Base-by-base conservation (phyloP, 2,888 invertebrate genomes). In the Apamea monoglypha region DNA sequence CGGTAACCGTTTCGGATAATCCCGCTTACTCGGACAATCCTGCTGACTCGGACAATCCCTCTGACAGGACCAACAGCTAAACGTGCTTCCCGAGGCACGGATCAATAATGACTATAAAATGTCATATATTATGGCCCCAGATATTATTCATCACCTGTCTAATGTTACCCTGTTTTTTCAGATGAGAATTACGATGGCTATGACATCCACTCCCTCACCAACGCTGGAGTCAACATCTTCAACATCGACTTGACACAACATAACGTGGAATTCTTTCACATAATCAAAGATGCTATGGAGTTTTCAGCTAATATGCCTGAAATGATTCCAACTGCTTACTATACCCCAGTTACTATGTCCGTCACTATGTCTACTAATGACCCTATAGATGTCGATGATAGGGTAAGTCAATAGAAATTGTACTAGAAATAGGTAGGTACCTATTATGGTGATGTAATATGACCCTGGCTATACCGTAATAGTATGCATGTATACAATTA, bases 211-310 rank as follows among this genome's bases (percentile, higher is more conserved):
- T 18, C 63, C 29, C 47, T 89, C 29, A 73, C 73, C 2, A 87
- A 84, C 0, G 76, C 66, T 25, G 93, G 93, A 50, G 91, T 93
- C 0, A 92, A 92, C 21, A 90, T 93, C 59, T 89, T 93, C 40
- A 92, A 92, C 36, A 82, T 93, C 1, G 91, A 93, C 70, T 82
- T 89, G 47, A 92, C 91, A 12, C 70, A 75, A 50, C 81, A 89
- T 40, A 85, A 86, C 40, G 71, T 78, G 1, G 50, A 84, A 2
- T 90, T 84, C 10, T 91, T 86, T 29, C 14, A 81, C 14, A 70
- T 75, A 2, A 85, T 90, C 8, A 90, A 87, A 61, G 47, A 53
- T 1, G 78, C 90, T 1, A 21, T 76, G 25, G 71, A 83, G 25
- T 74, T 73, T 1, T 82, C 84, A 10, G 83, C 87, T 10, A 63